Conservation (phyloP, 2,797 vertebrate genomes). For the Morus bassanus region DNA sequence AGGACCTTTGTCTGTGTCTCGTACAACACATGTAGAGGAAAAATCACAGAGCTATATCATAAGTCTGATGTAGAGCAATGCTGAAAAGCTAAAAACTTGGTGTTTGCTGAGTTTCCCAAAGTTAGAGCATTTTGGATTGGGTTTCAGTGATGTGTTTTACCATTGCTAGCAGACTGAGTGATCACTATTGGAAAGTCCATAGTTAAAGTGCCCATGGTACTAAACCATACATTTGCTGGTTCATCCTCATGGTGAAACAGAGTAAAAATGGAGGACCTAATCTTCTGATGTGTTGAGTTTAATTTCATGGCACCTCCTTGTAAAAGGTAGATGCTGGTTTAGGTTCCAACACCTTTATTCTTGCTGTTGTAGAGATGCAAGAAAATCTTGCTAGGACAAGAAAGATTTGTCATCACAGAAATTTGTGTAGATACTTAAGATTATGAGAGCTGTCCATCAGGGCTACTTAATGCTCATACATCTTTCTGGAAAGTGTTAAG, state of each 20-base stretch:
- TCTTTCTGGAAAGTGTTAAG: not conserved
- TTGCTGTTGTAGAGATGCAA: fast-evolving
- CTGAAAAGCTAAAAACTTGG: not conserved
- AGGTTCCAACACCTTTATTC: not conserved
- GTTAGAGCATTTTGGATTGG: not conserved
- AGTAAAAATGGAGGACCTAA: not conserved
- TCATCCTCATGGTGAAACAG: not conserved
- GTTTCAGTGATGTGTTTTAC: not conserved
- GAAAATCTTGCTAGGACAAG: not conserved
- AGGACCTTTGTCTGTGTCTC: not conserved
- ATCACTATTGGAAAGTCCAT: too few relatives aligned
- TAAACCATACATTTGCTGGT: not conserved
- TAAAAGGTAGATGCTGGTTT: too few relatives aligned
- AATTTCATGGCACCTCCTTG: not conserved
- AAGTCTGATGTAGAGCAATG: not conserved
- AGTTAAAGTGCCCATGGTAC: not conserved
- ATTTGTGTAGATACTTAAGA: too few relatives aligned
- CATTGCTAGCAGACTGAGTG: not conserved
- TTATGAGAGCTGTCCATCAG: not conserved
- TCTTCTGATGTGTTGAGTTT: not conserved
- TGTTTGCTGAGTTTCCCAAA: not conserved
- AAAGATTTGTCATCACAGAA: not conserved
- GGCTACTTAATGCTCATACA: not conserved
- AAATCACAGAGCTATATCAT: not conserved
- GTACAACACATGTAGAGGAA: not conserved